Evolutionary conservation across 2,888 invertebrate species (phyloP).

Genomic region (Leptopterna dolabrata): DNA sequence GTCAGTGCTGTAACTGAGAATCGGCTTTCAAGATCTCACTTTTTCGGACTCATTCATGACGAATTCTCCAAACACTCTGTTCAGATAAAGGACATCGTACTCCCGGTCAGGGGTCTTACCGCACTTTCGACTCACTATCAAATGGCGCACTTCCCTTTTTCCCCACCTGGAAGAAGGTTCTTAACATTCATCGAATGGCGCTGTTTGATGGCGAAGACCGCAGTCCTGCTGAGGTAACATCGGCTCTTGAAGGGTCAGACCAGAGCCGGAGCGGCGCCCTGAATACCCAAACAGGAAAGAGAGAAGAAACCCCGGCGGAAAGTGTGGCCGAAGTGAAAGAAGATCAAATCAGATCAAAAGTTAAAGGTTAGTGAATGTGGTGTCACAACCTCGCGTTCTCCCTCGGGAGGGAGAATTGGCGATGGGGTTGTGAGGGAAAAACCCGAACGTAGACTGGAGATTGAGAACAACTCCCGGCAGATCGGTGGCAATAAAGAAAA

Average conservation of each 20-base stretch:
- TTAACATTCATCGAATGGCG: conserved; percentile 17
- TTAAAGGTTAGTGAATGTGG: conserved; percentile 52
- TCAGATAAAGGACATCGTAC: background rate
- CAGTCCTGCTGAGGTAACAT: conserved; percentile 8
- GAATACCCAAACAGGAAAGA: conserved; percentile 40
- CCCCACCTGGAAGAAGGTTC: background rate
- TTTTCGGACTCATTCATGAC: background rate
- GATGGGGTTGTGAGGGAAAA: background rate
- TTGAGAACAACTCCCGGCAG: conserved; percentile 39
- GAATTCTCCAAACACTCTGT: background rate
- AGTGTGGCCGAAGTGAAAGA: background rate
- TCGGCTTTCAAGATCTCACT: background rate
- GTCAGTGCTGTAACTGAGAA: background rate
- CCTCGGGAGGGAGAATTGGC: background rate
- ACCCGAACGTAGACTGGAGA: background rate
- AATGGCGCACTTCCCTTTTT: background rate
- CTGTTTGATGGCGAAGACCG: conserved; percentile 12
- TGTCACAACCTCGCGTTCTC: conserved; percentile 39
- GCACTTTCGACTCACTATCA: background rate
- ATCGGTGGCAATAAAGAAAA: conserved; percentile 41
- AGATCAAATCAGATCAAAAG: conserved; percentile 53
- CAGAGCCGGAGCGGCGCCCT: background rate
- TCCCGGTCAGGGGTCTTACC: background rate
- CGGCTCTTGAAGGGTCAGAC: conserved; percentile 18
- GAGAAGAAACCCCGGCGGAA: background rate